A percentile compares a stretch with the other conserved stretches of the same genome.
Conservation (phyloP, 2,888 invertebrate genomes). For the Microplitis manilae region DNA sequence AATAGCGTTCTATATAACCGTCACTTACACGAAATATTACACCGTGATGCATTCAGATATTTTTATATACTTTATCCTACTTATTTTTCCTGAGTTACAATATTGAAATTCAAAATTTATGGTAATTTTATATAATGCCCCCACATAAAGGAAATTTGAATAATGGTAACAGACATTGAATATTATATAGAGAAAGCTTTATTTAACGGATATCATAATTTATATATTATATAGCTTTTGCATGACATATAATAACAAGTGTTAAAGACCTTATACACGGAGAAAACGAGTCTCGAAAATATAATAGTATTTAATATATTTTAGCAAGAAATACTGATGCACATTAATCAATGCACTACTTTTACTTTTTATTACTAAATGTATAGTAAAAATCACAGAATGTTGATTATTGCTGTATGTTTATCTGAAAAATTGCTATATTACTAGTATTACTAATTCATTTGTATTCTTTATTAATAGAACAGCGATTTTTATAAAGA, state of each 20-base stretch:
- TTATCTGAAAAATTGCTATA: too few species aligned
- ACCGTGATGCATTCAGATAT: conserved; percentile 13
- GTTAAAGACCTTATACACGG: not conserved
- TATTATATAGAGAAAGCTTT: too few species aligned
- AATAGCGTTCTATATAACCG: conserved; percentile 4
- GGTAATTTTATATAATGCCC: not conserved
- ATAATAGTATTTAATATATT: too few species aligned
- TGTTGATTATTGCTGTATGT: too few species aligned
- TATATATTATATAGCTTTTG: not conserved
- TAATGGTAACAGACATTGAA: not conserved
- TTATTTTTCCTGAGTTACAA: conserved; percentile 8
- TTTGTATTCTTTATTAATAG: too few species aligned
- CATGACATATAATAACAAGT: not conserved
- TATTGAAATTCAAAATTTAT: not conserved
- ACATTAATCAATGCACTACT: too few species aligned
- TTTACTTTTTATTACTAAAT: too few species aligned
- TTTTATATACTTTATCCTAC: not conserved
- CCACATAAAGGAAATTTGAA: not conserved
- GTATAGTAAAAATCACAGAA: too few species aligned
- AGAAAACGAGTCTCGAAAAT: too few species aligned
- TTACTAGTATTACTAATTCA: too few species aligned
- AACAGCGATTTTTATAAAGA: too few species aligned
- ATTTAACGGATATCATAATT: not conserved
- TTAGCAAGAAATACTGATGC: too few species aligned
- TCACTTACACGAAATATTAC: conserved; percentile 4